Conservation (phyloP, 2,888 invertebrate genomes). For the Sphaeridia pumilis region DNA sequence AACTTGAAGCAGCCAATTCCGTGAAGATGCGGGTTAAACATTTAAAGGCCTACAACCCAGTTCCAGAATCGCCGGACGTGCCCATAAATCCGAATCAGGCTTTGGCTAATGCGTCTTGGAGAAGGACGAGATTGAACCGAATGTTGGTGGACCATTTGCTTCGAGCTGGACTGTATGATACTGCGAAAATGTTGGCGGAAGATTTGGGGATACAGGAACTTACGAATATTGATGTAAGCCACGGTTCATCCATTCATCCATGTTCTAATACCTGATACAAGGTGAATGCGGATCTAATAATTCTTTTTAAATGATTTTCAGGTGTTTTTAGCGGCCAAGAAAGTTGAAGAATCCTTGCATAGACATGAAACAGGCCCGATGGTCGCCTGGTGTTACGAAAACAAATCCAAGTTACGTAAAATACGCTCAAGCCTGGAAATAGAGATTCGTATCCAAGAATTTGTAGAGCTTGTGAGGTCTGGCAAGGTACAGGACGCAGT, state of each 20-base stretch:
- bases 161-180: constrained; percentile 86
- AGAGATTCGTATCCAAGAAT: constrained; percentile 83
- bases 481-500: constrained; percentile 84
- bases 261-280: no score
- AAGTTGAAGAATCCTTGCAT: constrained; percentile 68
- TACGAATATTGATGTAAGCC: constrained; percentile 60
- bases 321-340: constrained; percentile 45
- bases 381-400: constrained; percentile 91
- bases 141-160: constrained; percentile 95
- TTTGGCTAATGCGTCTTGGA: constrained; percentile 54
- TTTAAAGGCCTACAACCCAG: constrained; percentile 53
- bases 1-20: constrained; percentile 75
- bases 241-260: no score
- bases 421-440: constrained; percentile 92
- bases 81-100: constrained; percentile 44
- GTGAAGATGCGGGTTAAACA: constrained; percentile 89
- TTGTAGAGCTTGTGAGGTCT: constrained; percentile 81
- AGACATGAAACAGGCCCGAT: constrained; percentile 75
- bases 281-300: no score
- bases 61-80: constrained; percentile 16
- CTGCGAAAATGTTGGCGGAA: constrained; percentile 76
- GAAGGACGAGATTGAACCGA: constrained; percentile 75
- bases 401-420: constrained; percentile 86
- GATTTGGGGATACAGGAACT: constrained; percentile 69
- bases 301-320: constrained; percentile 14